Conservation (phyloP, 92 coral and sea anemone species). For the Metridium senile region DNA sequence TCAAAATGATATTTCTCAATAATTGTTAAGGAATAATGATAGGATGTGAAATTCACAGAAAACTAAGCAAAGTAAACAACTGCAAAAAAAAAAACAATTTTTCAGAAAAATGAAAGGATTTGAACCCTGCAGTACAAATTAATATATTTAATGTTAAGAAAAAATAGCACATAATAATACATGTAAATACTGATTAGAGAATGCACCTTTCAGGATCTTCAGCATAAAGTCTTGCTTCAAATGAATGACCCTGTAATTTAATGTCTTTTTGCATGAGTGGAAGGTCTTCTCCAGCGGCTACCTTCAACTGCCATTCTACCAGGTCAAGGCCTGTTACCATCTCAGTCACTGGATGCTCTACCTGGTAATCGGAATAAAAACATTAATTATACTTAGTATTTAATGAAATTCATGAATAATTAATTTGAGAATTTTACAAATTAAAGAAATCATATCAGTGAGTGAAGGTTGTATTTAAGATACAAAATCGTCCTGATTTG, state of each 20-base stretch:
- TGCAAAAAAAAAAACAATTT: too few species aligned
- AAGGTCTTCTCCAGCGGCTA: constrained; percentile 87
- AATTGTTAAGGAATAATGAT: too few species aligned
- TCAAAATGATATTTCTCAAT: too few species aligned
- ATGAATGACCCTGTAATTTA: constrained; percentile 79
- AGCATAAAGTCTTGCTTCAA: constrained; percentile 97
- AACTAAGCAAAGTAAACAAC: background rate
- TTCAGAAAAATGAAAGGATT: too few species aligned
- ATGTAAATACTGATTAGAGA: background rate
- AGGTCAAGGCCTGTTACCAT: constrained; percentile 93
- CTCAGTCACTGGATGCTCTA: constrained; percentile 97
- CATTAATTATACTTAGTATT: background rate
- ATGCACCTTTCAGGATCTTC: constrained; percentile 93
- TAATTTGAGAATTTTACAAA: too few species aligned
- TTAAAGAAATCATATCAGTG: too few species aligned
- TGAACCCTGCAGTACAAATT: too few species aligned
- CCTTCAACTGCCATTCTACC: constrained; percentile 95
- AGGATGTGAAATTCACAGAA: too few species aligned
- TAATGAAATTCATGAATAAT: background rate
- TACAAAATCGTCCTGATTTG: too few species aligned
- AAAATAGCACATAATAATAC: too few species aligned
- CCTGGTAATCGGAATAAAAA: constrained; percentile 29
- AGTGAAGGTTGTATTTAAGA: too few species aligned
- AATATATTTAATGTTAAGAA: too few species aligned
- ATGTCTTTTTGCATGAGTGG: constrained; percentile 81